Evolutionary conservation across 2,113 vertebrate genomes (phyloP).

Genomic region (Salvelinus fontinalis): DNA sequence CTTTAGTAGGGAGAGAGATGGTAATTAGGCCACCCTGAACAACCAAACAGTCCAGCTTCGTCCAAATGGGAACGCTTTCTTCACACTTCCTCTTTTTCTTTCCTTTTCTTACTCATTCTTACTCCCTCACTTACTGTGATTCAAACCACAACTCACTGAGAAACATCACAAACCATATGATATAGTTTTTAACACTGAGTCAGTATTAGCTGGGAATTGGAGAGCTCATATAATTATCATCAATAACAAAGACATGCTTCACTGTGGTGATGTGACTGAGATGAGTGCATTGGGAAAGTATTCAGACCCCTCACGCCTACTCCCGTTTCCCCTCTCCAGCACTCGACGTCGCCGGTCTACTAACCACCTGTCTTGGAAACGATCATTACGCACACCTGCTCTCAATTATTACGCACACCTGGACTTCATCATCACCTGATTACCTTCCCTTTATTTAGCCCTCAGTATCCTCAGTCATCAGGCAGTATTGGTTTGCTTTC

Average conservation of each 20-base stretch:
- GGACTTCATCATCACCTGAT: too few relatives aligned
- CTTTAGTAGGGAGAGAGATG: slow-evolving; percentile 38
- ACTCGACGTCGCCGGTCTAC: too few relatives aligned
- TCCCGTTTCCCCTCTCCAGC: too few relatives aligned
- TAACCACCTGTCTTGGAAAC: too few relatives aligned
- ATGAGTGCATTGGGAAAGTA: not conserved
- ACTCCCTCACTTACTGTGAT: not conserved
- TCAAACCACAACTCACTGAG: not conserved
- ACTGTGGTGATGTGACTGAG: not conserved
- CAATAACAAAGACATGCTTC: not conserved
- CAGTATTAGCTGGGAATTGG: not conserved
- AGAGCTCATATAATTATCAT: not conserved
- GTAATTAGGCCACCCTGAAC: slow-evolving; percentile 43
- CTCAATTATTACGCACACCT: too few relatives aligned
- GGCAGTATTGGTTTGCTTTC: too few relatives aligned
- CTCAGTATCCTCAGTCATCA: too few relatives aligned
- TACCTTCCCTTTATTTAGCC: too few relatives aligned
- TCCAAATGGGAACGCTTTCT: not conserved
- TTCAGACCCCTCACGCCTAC: too few relatives aligned
- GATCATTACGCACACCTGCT: too few relatives aligned
- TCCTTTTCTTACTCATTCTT: not conserved
- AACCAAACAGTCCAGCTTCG: not conserved
- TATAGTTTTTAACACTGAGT: not conserved
- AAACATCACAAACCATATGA: too few relatives aligned
- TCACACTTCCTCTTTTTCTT: not conserved